Evolutionary conservation across 2,888 invertebrate species (phyloP).

Genomic region (Agrenia bidenticulata): DNA sequence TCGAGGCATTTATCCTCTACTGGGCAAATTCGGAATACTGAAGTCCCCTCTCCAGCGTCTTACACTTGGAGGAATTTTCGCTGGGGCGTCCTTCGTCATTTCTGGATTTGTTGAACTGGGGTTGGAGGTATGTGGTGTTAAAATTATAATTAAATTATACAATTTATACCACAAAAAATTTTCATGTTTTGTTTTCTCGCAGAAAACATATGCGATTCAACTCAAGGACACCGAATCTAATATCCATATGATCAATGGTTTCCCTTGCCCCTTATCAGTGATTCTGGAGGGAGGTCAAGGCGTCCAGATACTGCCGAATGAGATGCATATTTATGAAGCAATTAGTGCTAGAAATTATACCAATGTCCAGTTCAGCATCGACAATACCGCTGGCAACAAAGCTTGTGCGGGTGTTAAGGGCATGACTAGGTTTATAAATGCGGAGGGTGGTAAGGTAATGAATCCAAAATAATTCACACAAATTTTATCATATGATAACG

Average conservation of each 20-base stretch:
- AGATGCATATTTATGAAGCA: conserved; percentile 31
- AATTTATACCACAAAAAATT: no score
- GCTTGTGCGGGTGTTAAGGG: no score
- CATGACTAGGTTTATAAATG: no score
- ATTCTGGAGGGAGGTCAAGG: background rate
- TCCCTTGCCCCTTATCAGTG: conserved; percentile 58
- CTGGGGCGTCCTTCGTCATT: conserved; percentile 59
- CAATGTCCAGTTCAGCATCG: no score
- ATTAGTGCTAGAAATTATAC: conserved; percentile 20
- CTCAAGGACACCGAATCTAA: conserved; percentile 56
- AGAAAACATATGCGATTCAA: conserved; percentile 51
- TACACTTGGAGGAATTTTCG: conserved; percentile 60
- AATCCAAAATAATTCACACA: no score
- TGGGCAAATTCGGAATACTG: conserved; percentile 53
- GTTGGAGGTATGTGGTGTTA: conserved; percentile 55
- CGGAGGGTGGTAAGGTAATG: no score
- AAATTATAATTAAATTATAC: no score
- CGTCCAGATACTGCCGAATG: conserved; percentile 3
- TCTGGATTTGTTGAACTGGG: conserved; percentile 59
- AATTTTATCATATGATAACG: no score
- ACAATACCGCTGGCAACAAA: no score
- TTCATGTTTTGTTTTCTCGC: no score
- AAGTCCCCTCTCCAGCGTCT: conserved; percentile 60
- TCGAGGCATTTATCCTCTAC: conserved; percentile 57
- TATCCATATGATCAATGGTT: conserved; percentile 65